Percentiles rank a stretch among this genome's conserved stretches.
Conservation (phyloP, 2,888 invertebrate species). For the Erebia ligea region DNA sequence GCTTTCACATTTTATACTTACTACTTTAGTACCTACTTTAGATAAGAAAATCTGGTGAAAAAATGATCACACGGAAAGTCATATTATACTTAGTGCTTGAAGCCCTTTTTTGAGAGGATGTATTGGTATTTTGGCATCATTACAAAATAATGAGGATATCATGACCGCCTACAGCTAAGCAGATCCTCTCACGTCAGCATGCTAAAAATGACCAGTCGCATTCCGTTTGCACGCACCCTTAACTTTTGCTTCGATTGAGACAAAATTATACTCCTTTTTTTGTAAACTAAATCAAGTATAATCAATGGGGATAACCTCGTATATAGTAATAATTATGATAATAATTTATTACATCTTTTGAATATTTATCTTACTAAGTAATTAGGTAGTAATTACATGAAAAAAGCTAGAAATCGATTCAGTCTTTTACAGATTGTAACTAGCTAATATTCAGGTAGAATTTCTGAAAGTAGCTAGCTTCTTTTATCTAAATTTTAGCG, state of each 20-base stretch:
- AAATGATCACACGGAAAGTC: neutral
- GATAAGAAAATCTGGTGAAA: neutral
- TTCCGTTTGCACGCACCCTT: slow-evolving; percentile 43
- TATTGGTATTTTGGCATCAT: slow-evolving; percentile 10
- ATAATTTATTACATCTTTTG: no score
- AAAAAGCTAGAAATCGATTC: no score
- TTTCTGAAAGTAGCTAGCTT: no score
- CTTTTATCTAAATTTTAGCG: no score
- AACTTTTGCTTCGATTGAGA: slow-evolving; percentile 26
- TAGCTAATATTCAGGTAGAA: no score
- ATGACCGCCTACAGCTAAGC: slow-evolving; percentile 56
- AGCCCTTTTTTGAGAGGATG: neutral
- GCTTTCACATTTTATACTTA: no score
- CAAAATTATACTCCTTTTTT: neutral
- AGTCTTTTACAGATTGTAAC: no score
- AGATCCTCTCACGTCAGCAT: slow-evolving; percentile 54
- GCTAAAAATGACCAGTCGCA: slow-evolving; percentile 38
- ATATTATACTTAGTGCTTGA: neutral
- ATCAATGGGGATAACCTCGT: no score
- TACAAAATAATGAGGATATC: slow-evolving; percentile 49
- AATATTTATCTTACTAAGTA: no score
- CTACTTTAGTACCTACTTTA: neutral
- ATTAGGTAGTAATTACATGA: no score
- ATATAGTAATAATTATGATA: no score
- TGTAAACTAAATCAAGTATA: neutral